Conservation (phyloP, 2,797 vertebrate genomes). For the Gymnothorax javanicus region DNA sequence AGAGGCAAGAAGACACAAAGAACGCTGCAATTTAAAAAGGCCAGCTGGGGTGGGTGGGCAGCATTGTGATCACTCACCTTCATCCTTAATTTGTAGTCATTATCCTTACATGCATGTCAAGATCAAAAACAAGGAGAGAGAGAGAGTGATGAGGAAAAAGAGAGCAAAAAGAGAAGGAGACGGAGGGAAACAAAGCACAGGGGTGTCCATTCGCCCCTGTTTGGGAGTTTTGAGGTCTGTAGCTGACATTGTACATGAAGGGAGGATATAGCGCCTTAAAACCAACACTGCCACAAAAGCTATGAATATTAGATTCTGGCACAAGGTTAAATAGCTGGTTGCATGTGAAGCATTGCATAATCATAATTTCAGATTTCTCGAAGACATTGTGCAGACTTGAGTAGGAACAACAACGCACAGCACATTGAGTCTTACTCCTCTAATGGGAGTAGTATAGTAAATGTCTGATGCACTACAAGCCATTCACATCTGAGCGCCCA, state of each 20-base stretch:
- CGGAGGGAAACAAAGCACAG: conserved; percentile 43
- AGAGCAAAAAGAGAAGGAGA: conserved; percentile 47
- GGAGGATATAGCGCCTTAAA: conserved; percentile 77
- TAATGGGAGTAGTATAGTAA: conserved; percentile 56
- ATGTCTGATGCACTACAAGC: conserved; percentile 52
- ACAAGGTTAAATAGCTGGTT: conserved; percentile 72
- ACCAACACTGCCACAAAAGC: conserved; percentile 81
- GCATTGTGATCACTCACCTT: conserved; percentile 81
- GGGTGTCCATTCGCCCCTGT: conserved; percentile 62
- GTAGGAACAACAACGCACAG: conserved; percentile 69
- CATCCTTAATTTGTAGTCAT: conserved; percentile 83
- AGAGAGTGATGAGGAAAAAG: conserved; percentile 73
- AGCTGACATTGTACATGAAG: conserved; percentile 53
- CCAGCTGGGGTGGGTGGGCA: conserved; percentile 81
- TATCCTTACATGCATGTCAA: conserved; percentile 79
- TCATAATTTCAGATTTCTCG: conserved; percentile 80
- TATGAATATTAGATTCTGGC: conserved; percentile 81
- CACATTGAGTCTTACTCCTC: conserved; percentile 57
- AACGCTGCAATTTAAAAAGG: conserved; percentile 71
- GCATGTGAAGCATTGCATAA: conserved; percentile 76
- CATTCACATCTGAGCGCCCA: conserved; percentile 23
- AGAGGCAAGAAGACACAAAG: conserved; percentile 72
- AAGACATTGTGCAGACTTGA: conserved; percentile 68
- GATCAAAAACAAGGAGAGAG: conserved; percentile 79
- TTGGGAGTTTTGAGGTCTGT: conserved; percentile 64